Evolutionary conservation across 2,888 invertebrate species (phyloP), one percentile per base, ranked within the genome.

Genomic region (Chaetogeoica ovagalla): DNA sequence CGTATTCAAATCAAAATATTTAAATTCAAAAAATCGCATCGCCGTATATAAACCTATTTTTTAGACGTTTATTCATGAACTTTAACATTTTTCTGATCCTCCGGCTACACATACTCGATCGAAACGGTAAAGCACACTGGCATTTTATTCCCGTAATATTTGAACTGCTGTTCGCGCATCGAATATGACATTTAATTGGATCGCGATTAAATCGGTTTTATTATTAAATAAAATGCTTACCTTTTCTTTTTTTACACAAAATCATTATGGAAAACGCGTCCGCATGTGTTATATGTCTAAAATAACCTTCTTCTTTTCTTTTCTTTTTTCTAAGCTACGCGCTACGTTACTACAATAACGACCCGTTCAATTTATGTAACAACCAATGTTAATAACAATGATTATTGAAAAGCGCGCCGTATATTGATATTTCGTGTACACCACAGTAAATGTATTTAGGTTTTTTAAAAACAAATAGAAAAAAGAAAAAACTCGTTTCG

Each of bases 181-280:
- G 30, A 30, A 30, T 30, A 48, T 2, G 1, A 1, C 13, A 48
- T 13, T 48, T 13, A 13, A 48, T 48, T 48, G 3, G 48, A 48
- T 48, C 13, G 13, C 7, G 39, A 11, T 52, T 7, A 19, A 23
- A 23, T 52, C 19, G 11, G 19, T 3, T 68, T 68, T 19, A 21
- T 8, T n/a, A 60, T 23, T 30, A 30, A 69, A 37, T 37, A 37
- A 76, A 60, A 0, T 5, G 37, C 55, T 70, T 79, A 79, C 77
- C 70, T 79, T 63, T 69, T 70, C 77, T 52, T 63, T 79, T 79
- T 79, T 79, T 70, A 30, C 77, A 79, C 57, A 79, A 63, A 70
- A 70, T 79, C 77, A 79, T 79, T 21, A 23, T 77, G 39, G 39
- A 68, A 48, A 68, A 43, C 43, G 23, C 74, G 19, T 3, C 17